These are phyloP conservation scores for Avahi laniger DNA, from an alignment of 2,797 vertebrate genomes.

Conservation along the genomic window DNA sequence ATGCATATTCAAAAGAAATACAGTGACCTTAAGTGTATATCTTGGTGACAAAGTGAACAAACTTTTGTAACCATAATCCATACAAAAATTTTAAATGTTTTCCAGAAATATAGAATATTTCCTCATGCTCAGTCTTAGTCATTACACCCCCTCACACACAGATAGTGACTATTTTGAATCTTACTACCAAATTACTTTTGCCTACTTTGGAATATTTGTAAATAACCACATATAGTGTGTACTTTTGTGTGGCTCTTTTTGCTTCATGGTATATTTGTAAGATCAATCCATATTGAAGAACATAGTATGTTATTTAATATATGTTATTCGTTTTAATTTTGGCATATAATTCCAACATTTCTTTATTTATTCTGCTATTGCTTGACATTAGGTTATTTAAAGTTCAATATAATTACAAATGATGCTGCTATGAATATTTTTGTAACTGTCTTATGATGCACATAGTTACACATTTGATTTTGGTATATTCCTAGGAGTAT, in stretches of 20 bases:
- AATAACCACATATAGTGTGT: not conserved
- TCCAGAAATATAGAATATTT: not conserved
- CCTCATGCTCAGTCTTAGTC: not conserved
- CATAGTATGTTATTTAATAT: not conserved
- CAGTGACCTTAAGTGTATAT: not conserved
- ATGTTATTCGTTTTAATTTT: conserved; percentile 19
- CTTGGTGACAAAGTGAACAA: conserved; percentile 8
- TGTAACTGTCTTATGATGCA: not conserved
- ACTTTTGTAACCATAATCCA: not conserved
- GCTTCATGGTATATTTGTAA: not conserved
- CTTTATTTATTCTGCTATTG: not conserved
- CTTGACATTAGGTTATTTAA: not conserved
- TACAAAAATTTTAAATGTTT: conserved; percentile 11
- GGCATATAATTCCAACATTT: not conserved
- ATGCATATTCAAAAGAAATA: not conserved
- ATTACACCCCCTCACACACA: not conserved
- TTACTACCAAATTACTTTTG: not conserved
- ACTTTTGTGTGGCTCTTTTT: not conserved
- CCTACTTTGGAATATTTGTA: not conserved
- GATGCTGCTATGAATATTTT: not conserved
- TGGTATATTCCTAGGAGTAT: not conserved
- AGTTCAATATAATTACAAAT: not conserved
- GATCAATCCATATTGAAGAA: not conserved
- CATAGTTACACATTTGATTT: not conserved
- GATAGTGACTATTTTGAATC: not conserved